Evolutionary conservation across 2,888 invertebrate genomes (phyloP).

Genomic region (Pelosia muscerda): DNA sequence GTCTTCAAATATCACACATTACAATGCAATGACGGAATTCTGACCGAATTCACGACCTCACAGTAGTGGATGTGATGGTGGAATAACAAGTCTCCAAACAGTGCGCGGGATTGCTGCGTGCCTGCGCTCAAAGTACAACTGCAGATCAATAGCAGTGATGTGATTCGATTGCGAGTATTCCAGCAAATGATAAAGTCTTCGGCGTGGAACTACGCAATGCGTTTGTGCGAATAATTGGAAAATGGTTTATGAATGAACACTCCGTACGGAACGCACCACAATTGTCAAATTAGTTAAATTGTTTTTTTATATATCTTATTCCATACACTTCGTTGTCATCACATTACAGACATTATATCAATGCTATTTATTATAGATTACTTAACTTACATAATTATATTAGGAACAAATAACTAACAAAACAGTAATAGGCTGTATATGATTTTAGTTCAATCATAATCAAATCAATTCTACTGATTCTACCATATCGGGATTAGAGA

Average conservation of each 20-base stretch:
- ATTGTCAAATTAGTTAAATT: slow-evolving; percentile 42
- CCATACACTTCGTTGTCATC: slow-evolving; percentile 2
- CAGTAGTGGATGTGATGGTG: slow-evolving; percentile 19
- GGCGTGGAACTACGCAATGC: slow-evolving; percentile 6
- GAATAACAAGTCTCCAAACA: slow-evolving; percentile 16
- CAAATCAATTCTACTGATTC: neutral
- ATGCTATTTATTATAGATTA: neutral
- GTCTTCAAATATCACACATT: slow-evolving; percentile 32
- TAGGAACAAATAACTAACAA: slow-evolving; percentile 12
- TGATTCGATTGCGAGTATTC: neutral
- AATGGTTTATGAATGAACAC: slow-evolving; percentile 25
- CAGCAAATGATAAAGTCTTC: slow-evolving; percentile 2
- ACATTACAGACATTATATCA: slow-evolving; percentile 25
- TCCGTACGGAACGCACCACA: slow-evolving; percentile 29
- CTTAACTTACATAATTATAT: neutral
- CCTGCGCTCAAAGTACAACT: slow-evolving; percentile 8
- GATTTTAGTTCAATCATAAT: neutral
- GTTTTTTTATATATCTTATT: slow-evolving; percentile 16
- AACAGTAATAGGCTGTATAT: neutral
- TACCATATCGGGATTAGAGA: neutral
- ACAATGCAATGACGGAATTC: slow-evolving; percentile 37
- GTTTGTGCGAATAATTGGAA: slow-evolving; percentile 19
- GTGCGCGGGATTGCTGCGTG: slow-evolving; percentile 18
- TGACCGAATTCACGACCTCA: slow-evolving; percentile 31
- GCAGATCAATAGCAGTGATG: slow-evolving; percentile 13